Base-by-base conservation (phyloP, 2,113 vertebrate genomes). In the Bubo blakistoni region DNA sequence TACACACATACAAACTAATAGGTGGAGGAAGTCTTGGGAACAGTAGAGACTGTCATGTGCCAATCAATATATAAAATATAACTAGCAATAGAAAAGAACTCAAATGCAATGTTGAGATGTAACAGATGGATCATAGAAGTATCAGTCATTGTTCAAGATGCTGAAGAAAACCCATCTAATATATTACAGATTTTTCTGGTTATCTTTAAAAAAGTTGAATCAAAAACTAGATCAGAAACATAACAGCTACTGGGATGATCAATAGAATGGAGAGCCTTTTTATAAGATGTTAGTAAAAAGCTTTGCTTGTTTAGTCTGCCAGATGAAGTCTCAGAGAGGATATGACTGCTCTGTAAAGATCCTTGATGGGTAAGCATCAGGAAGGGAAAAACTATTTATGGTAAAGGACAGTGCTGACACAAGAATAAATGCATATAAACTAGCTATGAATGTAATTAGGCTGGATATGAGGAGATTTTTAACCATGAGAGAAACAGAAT, bases 321-420 rank as follows among this genome's bases (percentile, higher is more conserved):
- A 90, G 71, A 92, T 66, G 90, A 93, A 95, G 66, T 58, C 74
- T 90, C 40, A 70, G 67, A 77, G 63, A 94, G 67, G 79, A 93
- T 92, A 58, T 86, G 84, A 93, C 86, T 82, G 52, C 74, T 93
- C 36, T 86, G 6, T 90, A 90, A 96, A 94, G 90, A 93, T 95
- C 88, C 63, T 95, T 93, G 85, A 93, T 0, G 79, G 81, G 51
- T 77, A 84, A 94, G 85, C 58, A 90, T 94, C 92, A 90, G 93
- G 93, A 96, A 96, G 81, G 29, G 46, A 86, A 90, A 91, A 96
- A 47, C 78, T 97, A 96, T 97, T 97, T 97, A 93, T 93, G 94
- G 96, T 54, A 83, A 88, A 95, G 94, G 92, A 96, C 82, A 96
- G 82, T 93, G 96, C 85, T 96, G 94, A 95, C 93, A 90, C 90